A percentile compares a stretch with the other conserved stretches of the same genome.
Evolutionary conservation across 2,888 invertebrate genomes (phyloP).

Genomic region (Rotaria sp.): DNA sequence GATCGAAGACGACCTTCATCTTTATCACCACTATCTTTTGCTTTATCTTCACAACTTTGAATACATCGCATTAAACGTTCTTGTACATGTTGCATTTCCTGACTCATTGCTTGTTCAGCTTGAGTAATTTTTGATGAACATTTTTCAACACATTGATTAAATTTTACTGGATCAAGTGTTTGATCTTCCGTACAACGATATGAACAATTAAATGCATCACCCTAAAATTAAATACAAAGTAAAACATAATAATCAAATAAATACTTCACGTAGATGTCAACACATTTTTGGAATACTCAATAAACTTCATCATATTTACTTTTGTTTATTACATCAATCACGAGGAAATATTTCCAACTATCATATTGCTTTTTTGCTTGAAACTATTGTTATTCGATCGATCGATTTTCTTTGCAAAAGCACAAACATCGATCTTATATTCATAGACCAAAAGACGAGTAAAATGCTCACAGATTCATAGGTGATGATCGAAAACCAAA

Average conservation of each 20-base stretch:
- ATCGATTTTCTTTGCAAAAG: no score
- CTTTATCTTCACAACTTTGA: conserved; percentile 7
- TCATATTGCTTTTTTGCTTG: no score
- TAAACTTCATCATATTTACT: no score
- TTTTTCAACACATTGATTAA: neutral
- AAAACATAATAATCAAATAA: neutral
- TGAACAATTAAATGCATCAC: conserved; percentile 25
- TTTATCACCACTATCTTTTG: conserved; percentile 19
- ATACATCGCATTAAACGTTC: conserved; percentile 2
- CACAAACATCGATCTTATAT: no score
- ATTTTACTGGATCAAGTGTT: neutral
- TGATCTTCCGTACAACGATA: neutral
- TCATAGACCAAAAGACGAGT: no score
- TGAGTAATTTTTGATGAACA: neutral
- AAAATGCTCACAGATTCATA: no score
- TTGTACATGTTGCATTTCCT: neutral
- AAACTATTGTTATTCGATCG: no score
- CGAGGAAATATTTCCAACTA: no score
- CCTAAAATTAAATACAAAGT: neutral
- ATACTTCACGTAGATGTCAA: no score
- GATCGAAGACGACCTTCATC: neutral
- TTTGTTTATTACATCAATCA: no score
- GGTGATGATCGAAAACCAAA: no score
- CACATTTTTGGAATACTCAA: no score
- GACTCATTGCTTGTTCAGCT: neutral